Evolutionary conservation across 2,113 vertebrate species (phyloP), one percentile per base, ranked within the genome.

Genomic region (Prolemur simus): DNA sequence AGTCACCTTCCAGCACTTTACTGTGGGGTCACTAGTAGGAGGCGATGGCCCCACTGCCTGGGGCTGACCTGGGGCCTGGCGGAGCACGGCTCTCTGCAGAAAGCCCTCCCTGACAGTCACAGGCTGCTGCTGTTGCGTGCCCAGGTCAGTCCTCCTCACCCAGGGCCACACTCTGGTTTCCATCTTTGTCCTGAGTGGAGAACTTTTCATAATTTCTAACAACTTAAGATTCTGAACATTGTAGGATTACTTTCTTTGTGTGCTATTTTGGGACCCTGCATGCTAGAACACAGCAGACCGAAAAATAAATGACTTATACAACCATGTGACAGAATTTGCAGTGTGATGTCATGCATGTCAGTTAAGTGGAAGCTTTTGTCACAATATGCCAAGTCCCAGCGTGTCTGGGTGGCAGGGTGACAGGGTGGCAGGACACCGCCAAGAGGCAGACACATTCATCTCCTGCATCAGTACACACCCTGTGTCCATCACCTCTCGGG

Each of bases 341-440:
- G 6, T 11, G 34, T 66, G 87, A 97, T 97, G 12, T 92, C 87
- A 68, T 18, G 32, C 18, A 49, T 37, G 68, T 87, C 60, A 71
- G 52, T 80, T 47, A 93, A 88, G 80, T 32, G 20, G 87, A 97
- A 88, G 23, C 83, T 84, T 73, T 54, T 92, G 37, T 85, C 91
- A 52, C 32, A 78, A 34, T 78, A 63, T 12, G 76, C 84, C 68
- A 47, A 89, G 92, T 66, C 66, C 73, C 42, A 34, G 76, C 88
- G 1, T 42, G 74, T 60, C 64, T 73, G 34, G 71, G 52, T 42
- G 18, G 23, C 47, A 96, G n/a, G 71, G 56, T 42, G 15, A 23
- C 47, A 97, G 82, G 52, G 47, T 47, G 27, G 27, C 49, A 97
- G 86, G 71, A 88, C 86, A 23, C 52, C 10, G 37, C 94, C 87